Base-by-base conservation (phyloP, 1,140 invertebrate genomes). In the Uloborus diversus region DNA sequence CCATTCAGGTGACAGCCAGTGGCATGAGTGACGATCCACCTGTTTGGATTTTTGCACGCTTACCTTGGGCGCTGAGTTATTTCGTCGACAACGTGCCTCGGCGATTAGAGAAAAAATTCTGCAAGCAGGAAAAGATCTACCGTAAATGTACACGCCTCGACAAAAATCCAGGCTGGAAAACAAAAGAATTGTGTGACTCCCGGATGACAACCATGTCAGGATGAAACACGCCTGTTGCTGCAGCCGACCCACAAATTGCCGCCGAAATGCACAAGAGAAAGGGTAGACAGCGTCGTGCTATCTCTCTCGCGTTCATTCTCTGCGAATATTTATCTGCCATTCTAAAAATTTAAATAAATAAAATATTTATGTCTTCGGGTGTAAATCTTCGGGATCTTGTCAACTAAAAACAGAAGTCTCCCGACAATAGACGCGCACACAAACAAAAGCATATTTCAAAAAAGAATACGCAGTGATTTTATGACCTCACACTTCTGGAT, bases 341-440 rank as follows among this genome's bases (percentile, higher is more conserved):
- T 73, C 70, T 61, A 51, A 73, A 62, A 62, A 73, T 73, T 73
- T 73, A 73, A 73, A 73, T 62, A 73, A 73, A 73, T 73, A 73
- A 73, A 73, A 73, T 73, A 73, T 73, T 73, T 73, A 73, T 73
- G 70, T 62, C 70, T 33, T 25, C 32, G 49, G 5, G 53, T 23
- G 57, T 73, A 73, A 73, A 73, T 73, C 70, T 62, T 32, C 57
- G 1, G 3, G 32, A 32, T 14, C 66, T 59, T 59, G 69, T 71
- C 69, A 73, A 73, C 61, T 32, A 73, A 62, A 69, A 73, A 73
- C 35, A 62, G n/a, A 37, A 23, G n/a, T 17, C 1, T 30, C n/a
- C 23, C 4, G 30, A 62, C 59, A 62, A 61, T 62, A 25, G 70
- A 71, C 11, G 20, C 23, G 30, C 20, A 11, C 42, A 62, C 57